Base-by-base conservation (phyloP, 1,140 invertebrate genomes). In the Globodera ellingtonae region DNA sequence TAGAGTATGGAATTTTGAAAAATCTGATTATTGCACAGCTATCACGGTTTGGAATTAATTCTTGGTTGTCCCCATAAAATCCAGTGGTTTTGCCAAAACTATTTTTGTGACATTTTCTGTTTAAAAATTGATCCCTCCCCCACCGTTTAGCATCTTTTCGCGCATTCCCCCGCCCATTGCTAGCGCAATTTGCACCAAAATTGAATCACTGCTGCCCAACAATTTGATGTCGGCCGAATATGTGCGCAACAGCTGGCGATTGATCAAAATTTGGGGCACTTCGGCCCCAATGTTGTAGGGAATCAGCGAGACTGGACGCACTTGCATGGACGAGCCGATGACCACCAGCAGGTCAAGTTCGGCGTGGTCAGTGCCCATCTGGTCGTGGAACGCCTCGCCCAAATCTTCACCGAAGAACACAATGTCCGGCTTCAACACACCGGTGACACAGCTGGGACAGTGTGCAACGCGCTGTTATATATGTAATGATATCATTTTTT, bases 361-460 rank as follows among this genome's bases (percentile, higher is more conserved):
- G 48, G 85, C 70, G 24, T 59, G 72, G 66, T 84, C 83, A 48
- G 79, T 66, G 50, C 73, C 84, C 84, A 84, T 84, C 66, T 85
- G 84, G 35, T 71, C 56, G 71, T 84, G 83, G 50, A 84, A 84
- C 18, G 65, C 47, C 9, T 84, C 83, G 7, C 94, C 94, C 46
- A 97, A 90, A 86, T 94, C 94, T 91, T 97, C 95, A 18, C 95
- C 95, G 90, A 97, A 97, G 90, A 97, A 97, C 21, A 96, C 94
- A 87, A 97, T 97, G 88, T 97, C 94, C 74, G 95, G 95, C 90
- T 97, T 97, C 92, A 97, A 94, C 72, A 97, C 93, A 50, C 92
- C 89, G 48, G 81, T 56, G 18, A 89, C 88, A 89, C 95, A 96
- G 69, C 92, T 92, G 15, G 92, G 92, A 90, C 95, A 96, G 15